Percentiles rank a stretch among this genome's conserved stretches.
phyloP scores from a whole-genome alignment of 1,140 invertebrate species.

The Bacillus rossius region DNA sequence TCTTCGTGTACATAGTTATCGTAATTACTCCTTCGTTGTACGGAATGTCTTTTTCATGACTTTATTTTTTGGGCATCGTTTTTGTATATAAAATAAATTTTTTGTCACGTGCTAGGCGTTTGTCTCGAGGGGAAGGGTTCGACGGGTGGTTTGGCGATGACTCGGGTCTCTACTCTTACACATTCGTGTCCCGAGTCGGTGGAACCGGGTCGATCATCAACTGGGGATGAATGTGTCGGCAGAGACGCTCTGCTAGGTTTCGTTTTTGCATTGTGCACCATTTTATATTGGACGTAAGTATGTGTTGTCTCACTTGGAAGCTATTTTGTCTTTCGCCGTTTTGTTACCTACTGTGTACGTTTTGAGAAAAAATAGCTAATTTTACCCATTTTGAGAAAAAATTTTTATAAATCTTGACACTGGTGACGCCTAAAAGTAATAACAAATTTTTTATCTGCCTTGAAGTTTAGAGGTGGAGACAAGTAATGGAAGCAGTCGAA shows the following conservation, averaged over 20 bases:
- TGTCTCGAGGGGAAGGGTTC: neutral
- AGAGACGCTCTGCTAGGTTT: constrained; percentile 14
- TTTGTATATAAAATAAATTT: constrained; percentile 22
- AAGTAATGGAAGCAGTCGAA: too few relatives aligned
- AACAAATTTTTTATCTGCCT: constrained; percentile 3
- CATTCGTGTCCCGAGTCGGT: too few relatives aligned
- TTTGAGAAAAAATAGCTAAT: constrained; percentile 2
- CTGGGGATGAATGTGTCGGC: constrained; percentile 7
- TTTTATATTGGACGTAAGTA: constrained; percentile 13
- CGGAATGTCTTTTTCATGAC: constrained; percentile 19
- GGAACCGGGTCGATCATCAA: neutral
- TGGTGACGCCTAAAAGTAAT: constrained; percentile 1
- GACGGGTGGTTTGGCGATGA: too few relatives aligned
- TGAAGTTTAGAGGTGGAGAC: neutral
- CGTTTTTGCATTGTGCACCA: constrained; percentile 16
- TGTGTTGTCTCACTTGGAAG: constrained; percentile 2
- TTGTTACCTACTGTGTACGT: too few relatives aligned
- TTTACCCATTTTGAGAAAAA: neutral
- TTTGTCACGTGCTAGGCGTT: constrained; percentile 8
- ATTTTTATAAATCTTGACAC: neutral
- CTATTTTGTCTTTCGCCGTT: too few relatives aligned
- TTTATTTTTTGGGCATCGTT: constrained; percentile 25
- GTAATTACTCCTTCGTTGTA: constrained; percentile 21
- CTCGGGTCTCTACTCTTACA: too few relatives aligned
- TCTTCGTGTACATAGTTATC: constrained; percentile 19